Percentiles rank a stretch among this genome's conserved stretches.
Evolutionary conservation across 30 jellyfish, hydroid and myxozoan species (phyloP).

Genomic region (Hydra vulgaris): DNA sequence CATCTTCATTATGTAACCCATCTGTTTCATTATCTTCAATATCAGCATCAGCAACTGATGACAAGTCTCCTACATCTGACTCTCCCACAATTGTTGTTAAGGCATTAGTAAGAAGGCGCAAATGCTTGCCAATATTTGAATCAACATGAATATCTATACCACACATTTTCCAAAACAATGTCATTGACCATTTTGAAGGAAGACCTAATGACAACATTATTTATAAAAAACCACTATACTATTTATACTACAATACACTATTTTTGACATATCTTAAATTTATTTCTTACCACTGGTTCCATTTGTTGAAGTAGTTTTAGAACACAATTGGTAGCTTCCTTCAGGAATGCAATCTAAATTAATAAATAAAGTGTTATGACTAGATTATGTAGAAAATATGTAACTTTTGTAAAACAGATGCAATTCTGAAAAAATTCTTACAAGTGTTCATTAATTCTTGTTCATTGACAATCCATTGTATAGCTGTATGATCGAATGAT

Average conservation of each 20-base stretch:
- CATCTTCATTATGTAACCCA: slow-evolving; percentile 36
- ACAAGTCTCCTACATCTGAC: slow-evolving; percentile 75
- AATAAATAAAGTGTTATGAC: neutral
- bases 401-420: neutral
- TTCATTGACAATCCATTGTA: slow-evolving; percentile 44
- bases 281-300: neutral
- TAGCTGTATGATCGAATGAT: slow-evolving; percentile 45
- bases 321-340: slow-evolving; percentile 82
- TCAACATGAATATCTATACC: slow-evolving; percentile 80
- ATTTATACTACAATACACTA: too few relatives aligned
- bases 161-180: slow-evolving; percentile 79
- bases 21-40: slow-evolving; percentile 34
- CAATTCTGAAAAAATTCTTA: slow-evolving; percentile 24
- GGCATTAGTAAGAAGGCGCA: slow-evolving; percentile 56
- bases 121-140: slow-evolving; percentile 71
- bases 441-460: slow-evolving; percentile 72
- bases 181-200: slow-evolving; percentile 79
- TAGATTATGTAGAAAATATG: neutral
- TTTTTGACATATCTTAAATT: too few relatives aligned
- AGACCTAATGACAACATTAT: slow-evolving; percentile 4
- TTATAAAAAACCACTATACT: too few relatives aligned
- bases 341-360: slow-evolving; percentile 63
- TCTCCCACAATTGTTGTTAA: slow-evolving; percentile 85
- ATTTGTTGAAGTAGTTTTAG: slow-evolving; percentile 41
- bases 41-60: slow-evolving; percentile 62